These are phyloP conservation scores for Catharus minimus DNA, from an alignment of 2,113 vertebrate species.

Conservation along the genomic window DNA sequence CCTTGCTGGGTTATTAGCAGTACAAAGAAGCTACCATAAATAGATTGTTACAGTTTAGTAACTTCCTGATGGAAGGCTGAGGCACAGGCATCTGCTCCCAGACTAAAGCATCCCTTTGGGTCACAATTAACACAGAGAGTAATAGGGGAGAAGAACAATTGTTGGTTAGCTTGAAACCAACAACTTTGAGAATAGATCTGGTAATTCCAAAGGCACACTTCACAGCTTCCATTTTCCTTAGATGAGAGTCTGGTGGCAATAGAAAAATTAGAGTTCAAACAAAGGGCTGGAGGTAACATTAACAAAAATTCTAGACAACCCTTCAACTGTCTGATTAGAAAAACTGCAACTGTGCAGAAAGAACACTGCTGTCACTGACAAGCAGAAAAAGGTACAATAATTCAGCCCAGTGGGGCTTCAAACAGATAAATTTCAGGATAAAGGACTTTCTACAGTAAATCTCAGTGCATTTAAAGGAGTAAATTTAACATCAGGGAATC, in stretches of 20 bases:
- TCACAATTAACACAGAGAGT: not conserved
- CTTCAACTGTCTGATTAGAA: not conserved
- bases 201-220: not conserved
- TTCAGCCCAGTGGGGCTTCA: not conserved
- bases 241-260: not conserved
- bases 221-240: not conserved
- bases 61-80: constrained; percentile 44
- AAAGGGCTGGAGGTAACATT: not conserved
- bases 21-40: constrained; percentile 61
- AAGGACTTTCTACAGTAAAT: not conserved
- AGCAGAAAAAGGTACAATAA: not conserved
- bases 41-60: constrained; percentile 44
- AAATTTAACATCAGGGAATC: not conserved
- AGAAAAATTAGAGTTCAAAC: not conserved
- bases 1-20: constrained; percentile 22
- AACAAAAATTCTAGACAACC: not conserved
- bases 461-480: not conserved
- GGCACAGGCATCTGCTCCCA: constrained; percentile 36
- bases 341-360: not conserved
- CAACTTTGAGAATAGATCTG: not conserved
- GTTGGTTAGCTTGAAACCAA: not conserved
- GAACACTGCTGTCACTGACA: not conserved
- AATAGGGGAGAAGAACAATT: not conserved
- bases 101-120: not conserved
- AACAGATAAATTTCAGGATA: not conserved